phyloP scores from a whole-genome alignment of 2,888 invertebrate genomes.

The Clitarchus hookeri region DNA sequence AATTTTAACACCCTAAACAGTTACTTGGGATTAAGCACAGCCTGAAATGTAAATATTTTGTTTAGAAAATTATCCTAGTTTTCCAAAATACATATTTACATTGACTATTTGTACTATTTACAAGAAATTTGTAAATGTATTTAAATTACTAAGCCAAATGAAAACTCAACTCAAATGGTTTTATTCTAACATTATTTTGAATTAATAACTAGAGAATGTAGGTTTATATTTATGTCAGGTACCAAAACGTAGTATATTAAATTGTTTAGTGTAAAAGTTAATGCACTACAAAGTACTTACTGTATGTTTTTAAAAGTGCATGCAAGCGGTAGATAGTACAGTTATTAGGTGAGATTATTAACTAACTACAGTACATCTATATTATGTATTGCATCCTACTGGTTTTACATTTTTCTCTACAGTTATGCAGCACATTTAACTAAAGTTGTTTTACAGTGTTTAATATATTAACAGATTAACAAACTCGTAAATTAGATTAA shows the following conservation, averaged over 20 bases:
- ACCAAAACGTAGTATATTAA: not conserved
- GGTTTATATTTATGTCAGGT: not conserved
- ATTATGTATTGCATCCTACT: not conserved
- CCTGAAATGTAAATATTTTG: too few relatives aligned
- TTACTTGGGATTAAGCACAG: too few relatives aligned
- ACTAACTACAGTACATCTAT: not conserved
- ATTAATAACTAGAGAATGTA: not conserved
- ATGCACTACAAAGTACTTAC: not conserved
- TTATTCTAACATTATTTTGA: not conserved
- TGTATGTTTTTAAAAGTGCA: not conserved
- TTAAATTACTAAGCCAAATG: not conserved
- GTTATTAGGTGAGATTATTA: not conserved
- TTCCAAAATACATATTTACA: too few relatives aligned
- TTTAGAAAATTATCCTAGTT: too few relatives aligned
- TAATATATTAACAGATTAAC: not conserved
- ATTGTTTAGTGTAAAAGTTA: not conserved
- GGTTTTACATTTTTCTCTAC: not conserved
- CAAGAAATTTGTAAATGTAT: too few relatives aligned
- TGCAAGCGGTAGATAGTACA: not conserved
- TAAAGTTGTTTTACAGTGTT: not conserved
- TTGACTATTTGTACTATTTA: too few relatives aligned
- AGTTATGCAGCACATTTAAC: not conserved
- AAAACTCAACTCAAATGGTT: conserved; percentile 1
- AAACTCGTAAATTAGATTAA: not conserved
- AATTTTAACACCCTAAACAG: too few relatives aligned